Base-by-base conservation (phyloP, 2,888 invertebrate genomes). In the Dioctria linearis region DNA sequence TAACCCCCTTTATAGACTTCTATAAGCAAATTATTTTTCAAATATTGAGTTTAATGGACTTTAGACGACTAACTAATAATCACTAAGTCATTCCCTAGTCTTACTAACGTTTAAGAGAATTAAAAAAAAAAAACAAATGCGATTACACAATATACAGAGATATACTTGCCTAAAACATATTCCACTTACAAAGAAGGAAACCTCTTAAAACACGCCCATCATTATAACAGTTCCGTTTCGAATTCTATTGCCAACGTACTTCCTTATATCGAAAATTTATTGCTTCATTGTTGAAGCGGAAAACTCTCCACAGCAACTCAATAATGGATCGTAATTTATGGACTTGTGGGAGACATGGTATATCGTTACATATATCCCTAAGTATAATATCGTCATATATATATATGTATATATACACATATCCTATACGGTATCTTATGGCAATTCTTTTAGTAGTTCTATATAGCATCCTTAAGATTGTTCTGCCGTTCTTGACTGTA, bases 261-360 rank as follows among this genome's bases (percentile, higher is more conserved):
- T 79, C 67, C 67, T 67, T 80, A 73, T 67, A 80, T 80, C 43
- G 71, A 69, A 79, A 82, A 82, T 82, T 82, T 82, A 82, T 82
- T 80, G 78, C 78, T 79, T 51, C 69, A 79, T 80, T 82, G 80
- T 82, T 75, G 80, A 46, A 81, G 57, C 75, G 78, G 78, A 80
- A 78, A 80, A 78, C 80, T 80, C 65, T 61, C 78, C 25, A 76
- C 65, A 73, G 79, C 80, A 82, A 79, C 82, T 82, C 80, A 82
- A 82, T 82, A 82, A 82, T 82, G 82, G 82, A 82, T 82, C 54
- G 82, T 82, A 80, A 82, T 82, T 82, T 82, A 82, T 82, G 79
- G 80, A 82, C 78, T 80, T 79, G 78, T 51, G 65, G 65, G 66
- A 78, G 82, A 82, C 75, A 81, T 61, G 67, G 79, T 25, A 54